A percentile compares a stretch with the other conserved stretches of the same genome.
These are phyloP conservation scores for Erethizon dorsatum DNA, from an alignment of 2,797 vertebrate genomes.

Conservation along the genomic window DNA sequence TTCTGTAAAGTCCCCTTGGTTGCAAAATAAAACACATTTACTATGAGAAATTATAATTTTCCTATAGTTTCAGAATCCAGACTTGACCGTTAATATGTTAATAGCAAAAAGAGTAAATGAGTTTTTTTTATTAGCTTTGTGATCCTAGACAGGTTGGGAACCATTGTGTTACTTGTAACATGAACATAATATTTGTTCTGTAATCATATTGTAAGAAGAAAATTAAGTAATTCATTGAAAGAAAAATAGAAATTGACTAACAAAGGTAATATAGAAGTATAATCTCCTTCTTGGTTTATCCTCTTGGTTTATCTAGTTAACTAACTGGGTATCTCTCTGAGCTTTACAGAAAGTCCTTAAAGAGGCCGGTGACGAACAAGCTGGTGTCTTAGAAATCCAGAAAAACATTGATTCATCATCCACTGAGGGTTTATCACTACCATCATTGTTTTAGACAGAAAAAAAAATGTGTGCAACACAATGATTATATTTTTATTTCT, in stretches of 20 bases:
- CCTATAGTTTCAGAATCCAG: not conserved
- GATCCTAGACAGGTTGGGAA: not conserved
- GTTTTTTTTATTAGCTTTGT: not conserved
- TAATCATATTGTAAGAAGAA: not conserved
- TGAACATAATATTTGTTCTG: not conserved
- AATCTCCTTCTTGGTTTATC: not conserved
- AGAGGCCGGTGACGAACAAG: not conserved
- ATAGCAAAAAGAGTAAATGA: slow-evolving; percentile 25
- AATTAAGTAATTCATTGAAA: slow-evolving; percentile 7
- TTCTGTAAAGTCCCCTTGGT: not conserved
- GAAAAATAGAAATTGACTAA: not conserved
- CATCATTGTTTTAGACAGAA: not conserved
- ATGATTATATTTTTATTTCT: not conserved
- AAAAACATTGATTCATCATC: not conserved
- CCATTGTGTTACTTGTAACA: not conserved
- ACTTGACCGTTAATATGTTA: not conserved
- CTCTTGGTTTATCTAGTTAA: not conserved
- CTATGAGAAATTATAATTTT: not conserved
- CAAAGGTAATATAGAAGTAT: not conserved
- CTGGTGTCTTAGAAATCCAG: not conserved
- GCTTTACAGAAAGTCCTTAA: not conserved
- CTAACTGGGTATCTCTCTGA: not conserved
- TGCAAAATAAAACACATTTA: not conserved
- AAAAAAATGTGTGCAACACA: not conserved
- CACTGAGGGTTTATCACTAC: not conserved